Percentiles rank a stretch among this genome's conserved stretches.
phyloP scores from a whole-genome alignment of 2,797 vertebrate genomes.

The Epinephelus awoara region DNA sequence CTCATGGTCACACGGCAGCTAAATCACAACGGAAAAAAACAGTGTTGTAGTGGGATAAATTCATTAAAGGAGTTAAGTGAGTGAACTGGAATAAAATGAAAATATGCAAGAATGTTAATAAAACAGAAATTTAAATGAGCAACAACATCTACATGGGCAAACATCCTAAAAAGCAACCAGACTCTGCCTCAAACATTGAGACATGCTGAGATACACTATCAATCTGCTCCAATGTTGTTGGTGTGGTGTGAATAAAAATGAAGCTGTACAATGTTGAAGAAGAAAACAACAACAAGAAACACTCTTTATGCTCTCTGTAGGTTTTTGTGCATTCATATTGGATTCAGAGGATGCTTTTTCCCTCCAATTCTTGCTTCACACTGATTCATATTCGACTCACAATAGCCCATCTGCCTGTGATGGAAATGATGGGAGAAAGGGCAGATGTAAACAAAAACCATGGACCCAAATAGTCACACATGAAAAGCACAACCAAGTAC shows the following conservation, averaged over 20 bases:
- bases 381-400: constrained; percentile 8
- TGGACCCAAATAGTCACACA: not conserved
- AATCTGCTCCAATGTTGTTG: not conserved
- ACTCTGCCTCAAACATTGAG: not conserved
- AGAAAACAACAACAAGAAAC: constrained; percentile 5
- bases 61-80: not conserved
- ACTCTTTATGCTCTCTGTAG: not conserved
- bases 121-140: not conserved
- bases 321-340: constrained; percentile 10
- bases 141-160: not conserved
- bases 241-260: constrained; percentile 16
- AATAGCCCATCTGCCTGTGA: not conserved
- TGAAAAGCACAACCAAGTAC: not conserved
- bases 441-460: constrained; percentile 4
- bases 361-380: not conserved
- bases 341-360: not conserved
- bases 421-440: constrained; percentile 14
- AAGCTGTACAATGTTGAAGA: not conserved
- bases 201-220: not conserved
- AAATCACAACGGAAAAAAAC: not conserved
- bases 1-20: not conserved
- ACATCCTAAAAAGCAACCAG: not conserved
- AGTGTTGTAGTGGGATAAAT: not conserved
- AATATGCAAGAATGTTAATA: not conserved
- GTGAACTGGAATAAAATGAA: not conserved